Percentiles rank a stretch among this genome's conserved stretches.
Evolutionary conservation across 2,113 vertebrate species (phyloP).

Genomic region (Atlantisia rogersi): DNA sequence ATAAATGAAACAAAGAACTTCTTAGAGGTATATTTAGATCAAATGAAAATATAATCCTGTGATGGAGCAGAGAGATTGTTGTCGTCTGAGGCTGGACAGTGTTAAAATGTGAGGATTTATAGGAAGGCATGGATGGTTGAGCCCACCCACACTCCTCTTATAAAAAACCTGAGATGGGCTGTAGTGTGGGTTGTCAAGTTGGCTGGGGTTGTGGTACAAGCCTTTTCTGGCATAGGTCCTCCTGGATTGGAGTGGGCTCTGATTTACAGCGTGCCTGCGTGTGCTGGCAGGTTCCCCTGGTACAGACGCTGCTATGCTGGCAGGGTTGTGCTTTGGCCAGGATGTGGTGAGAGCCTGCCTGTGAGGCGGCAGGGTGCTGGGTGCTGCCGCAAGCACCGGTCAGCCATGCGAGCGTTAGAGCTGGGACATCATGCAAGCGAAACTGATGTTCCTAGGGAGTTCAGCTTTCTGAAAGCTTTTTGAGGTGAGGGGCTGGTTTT

Average conservation of each 20-base stretch:
- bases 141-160: neutral
- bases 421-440: neutral
- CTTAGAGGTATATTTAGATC: neutral
- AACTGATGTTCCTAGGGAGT: accelerated
- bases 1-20: neutral
- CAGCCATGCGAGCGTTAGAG: neutral
- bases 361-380: neutral
- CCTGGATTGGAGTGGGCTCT: neutral
- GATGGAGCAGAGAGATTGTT: neutral
- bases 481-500: neutral
- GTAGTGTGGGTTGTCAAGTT: neutral
- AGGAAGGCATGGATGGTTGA: neutral
- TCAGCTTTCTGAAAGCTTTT: neutral
- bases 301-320: accelerated
- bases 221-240: neutral
- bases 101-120: neutral
- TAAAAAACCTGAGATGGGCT: neutral
- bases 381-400: neutral
- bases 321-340: neutral
- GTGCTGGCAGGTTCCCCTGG: neutral
- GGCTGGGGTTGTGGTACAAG: neutral
- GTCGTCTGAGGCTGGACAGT: neutral
- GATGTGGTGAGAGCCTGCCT: neutral
- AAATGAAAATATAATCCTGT: neutral
- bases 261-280: neutral